These are phyloP conservation scores for Oxyura jamaicensis DNA, from an alignment of 2,113 vertebrate genomes.

Conservation along the genomic window DNA sequence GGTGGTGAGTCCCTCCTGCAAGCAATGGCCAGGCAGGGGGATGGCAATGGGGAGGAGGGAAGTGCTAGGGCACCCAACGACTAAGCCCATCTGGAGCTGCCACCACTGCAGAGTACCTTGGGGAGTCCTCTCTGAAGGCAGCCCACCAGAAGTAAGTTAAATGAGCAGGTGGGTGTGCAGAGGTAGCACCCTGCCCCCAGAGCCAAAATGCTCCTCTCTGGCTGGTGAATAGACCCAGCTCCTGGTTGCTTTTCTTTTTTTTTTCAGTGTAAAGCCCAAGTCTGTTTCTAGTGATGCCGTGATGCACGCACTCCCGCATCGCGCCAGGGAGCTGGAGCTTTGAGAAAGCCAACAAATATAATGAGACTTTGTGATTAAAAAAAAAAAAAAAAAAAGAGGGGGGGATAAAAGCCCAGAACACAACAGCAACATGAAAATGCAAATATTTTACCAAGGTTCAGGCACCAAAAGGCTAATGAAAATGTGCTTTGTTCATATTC, in stretches of 20 bases:
- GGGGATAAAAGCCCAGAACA: not conserved
- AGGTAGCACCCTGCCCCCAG: not conserved
- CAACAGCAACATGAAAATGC: not conserved
- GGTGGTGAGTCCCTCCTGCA: not conserved
- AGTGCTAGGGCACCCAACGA: not conserved
- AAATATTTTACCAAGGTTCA: not conserved
- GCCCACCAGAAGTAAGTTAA: not conserved
- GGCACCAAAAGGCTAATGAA: not conserved
- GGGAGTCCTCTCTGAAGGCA: not conserved
- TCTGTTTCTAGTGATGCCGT: not conserved
- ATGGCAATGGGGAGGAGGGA: not conserved
- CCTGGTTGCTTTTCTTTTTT: not conserved
- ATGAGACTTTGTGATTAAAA: not conserved
- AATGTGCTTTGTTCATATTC: not conserved
- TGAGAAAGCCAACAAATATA: not conserved
- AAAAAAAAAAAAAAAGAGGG: too few species aligned
- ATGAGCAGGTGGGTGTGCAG: not conserved
- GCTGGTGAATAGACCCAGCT: not conserved
- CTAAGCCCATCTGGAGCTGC: not conserved
- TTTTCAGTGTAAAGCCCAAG: rapidly evolving
- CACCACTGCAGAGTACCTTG: not conserved
- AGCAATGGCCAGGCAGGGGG: not conserved
- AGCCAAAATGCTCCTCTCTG: rapidly evolving
- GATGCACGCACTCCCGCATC: rapidly evolving
- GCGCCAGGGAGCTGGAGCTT: not conserved